phyloP scores from a whole-genome alignment of 2,888 invertebrate genomes.

The Oxycera nigricornis region DNA sequence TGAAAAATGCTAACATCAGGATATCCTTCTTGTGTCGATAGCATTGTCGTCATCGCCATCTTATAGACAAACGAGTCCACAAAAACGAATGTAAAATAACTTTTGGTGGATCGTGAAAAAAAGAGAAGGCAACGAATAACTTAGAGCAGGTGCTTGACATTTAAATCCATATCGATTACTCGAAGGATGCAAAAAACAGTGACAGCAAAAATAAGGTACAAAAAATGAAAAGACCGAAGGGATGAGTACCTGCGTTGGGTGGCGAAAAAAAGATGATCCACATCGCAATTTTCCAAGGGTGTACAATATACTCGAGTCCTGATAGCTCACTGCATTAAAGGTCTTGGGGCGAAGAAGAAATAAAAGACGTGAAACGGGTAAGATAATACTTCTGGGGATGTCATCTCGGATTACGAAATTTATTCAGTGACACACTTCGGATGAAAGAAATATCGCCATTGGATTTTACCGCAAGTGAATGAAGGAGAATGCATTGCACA shows the following conservation, averaged over 20 bases:
- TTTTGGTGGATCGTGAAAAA: not conserved
- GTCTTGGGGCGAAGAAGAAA: not conserved
- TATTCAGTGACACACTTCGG: constrained; percentile 36
- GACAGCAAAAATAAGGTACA: not conserved
- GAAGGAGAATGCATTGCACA: no score
- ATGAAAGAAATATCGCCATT: constrained; percentile 1
- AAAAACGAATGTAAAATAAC: not conserved
- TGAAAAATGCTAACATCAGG: constrained; percentile 6
- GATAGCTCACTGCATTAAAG: not conserved
- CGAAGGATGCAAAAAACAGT: not conserved
- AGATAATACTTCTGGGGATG: constrained; percentile 16
- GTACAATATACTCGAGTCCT: not conserved
- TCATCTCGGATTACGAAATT: constrained; percentile 31
- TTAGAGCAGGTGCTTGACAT: constrained; percentile 31
- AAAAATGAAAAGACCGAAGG: not conserved
- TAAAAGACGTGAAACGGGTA: not conserved
- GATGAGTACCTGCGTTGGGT: not conserved
- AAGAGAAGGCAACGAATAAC: not conserved
- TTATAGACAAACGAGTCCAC: not conserved
- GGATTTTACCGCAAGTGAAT: not conserved
- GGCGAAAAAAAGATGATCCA: constrained; percentile 11
- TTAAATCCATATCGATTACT: constrained; percentile 38
- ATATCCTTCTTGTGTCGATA: constrained; percentile 1
- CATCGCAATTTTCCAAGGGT: not conserved
- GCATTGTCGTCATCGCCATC: not conserved